Evolutionary conservation across 1,140 invertebrate species (phyloP), one percentile per base, ranked within the genome.

Genomic region (Stratiolaelaps scimitus): DNA sequence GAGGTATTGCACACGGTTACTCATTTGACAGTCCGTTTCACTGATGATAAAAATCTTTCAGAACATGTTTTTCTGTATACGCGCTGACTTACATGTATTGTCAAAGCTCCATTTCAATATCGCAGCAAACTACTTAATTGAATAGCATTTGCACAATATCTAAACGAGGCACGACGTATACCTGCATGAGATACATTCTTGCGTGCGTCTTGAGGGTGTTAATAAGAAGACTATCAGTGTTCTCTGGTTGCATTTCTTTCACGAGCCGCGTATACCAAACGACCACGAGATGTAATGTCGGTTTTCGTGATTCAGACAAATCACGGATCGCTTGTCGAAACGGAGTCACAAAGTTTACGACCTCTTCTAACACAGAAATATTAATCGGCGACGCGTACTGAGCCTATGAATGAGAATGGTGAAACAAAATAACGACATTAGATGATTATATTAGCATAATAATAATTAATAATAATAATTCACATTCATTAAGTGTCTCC

Each of bases 181-280:
- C 53, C 26, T 60, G 53, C 15, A 60, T 26, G 26, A 60, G 53
- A 17, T 60, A 34, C 26, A 34, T 60, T 60, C 53, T 60, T 17
- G 53, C 53, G 6, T 60, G 26, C 20, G 53, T 34, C 23, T 60
- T 60, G 1, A 60, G 53, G 6, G 53, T 34, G 53, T 60, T 60
- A 34, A 60, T 60, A 26, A 60, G 53, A 20, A 26, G 2, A 26
- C 53, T 60, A 23, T 60, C 53, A 15, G 53, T 60, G 23, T 60
- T 60, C 10, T 60, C 53, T 15, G 53, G 53, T 34, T 60, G 53
- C 53, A 60, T 60, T 23, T 60, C 53, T 26, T 60, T 26, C 2
- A 60, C 53, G 23, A 60, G 53, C 1, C 53, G 53, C 2, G 53
- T 60, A 34, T 60, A 60, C 53, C 53, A 60, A 17, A 60, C 53